Evolutionary conservation across 2,113 vertebrate genomes (phyloP).

Genomic region (Sturnus vulgaris): DNA sequence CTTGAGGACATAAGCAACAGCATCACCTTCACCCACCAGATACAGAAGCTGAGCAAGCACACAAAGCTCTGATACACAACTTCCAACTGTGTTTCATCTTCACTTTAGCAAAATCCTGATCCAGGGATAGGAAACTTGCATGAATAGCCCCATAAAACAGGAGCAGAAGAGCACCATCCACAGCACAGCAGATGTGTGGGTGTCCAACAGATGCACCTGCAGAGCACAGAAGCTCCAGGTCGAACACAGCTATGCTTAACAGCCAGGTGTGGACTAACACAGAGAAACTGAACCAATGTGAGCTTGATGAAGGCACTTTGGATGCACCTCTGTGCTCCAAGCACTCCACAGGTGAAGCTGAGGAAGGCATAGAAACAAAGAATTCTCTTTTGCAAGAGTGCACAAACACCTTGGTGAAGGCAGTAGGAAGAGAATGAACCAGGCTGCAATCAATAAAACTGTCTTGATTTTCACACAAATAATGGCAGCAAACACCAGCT

Average conservation of each 20-base stretch:
- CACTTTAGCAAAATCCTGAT: neutral
- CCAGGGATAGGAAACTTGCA: neutral
- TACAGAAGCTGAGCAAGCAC: neutral
- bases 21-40: neutral
- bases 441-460: neutral
- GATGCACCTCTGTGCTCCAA: neutral
- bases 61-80: neutral
- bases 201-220: neutral
- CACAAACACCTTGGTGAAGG: neutral
- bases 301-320: neutral
- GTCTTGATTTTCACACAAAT: neutral
- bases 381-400: neutral
- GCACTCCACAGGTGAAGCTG: neutral
- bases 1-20: neutral
- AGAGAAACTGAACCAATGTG: neutral
- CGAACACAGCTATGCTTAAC: neutral
- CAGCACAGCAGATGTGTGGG: neutral
- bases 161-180: rapidly evolving
- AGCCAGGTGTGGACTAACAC: neutral
- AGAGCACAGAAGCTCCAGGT: neutral
- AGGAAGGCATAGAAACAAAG: rapidly evolving
- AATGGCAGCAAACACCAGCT: neutral
- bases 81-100: neutral
- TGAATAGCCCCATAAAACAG: neutral
- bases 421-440: neutral